Conservation (phyloP, 2,888 invertebrate genomes). For the Furcula furcula region DNA sequence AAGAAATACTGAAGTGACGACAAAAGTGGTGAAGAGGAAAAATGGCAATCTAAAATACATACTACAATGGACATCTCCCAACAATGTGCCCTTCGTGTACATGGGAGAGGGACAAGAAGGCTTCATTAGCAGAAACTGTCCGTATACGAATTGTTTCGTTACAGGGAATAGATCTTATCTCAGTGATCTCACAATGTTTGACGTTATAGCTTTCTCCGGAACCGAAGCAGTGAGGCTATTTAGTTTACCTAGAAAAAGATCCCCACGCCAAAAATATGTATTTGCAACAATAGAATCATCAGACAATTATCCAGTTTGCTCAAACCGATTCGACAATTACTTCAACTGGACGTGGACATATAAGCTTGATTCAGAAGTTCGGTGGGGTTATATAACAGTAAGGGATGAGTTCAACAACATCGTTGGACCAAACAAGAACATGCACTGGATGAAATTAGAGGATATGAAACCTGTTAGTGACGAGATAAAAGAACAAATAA, state of each 20-base stretch:
- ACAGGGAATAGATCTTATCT: slow-evolving; percentile 16
- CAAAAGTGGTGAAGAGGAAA: slow-evolving; percentile 1
- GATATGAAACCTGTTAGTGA: slow-evolving; percentile 43
- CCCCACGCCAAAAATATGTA: slow-evolving; percentile 49
- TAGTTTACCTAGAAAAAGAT: slow-evolving; percentile 33
- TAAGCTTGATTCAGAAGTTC: slow-evolving; percentile 50
- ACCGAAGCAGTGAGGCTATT: slow-evolving; percentile 8
- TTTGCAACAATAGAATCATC: slow-evolving; percentile 56
- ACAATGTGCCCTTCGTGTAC: slow-evolving; percentile 45
- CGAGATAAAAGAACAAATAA: slow-evolving; percentile 27
- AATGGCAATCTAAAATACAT: slow-evolving; percentile 41
- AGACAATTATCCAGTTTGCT: slow-evolving; percentile 43
- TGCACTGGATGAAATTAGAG: slow-evolving; percentile 42
- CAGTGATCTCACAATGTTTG: slow-evolving; percentile 26
- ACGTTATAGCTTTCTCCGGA: slow-evolving; percentile 30
- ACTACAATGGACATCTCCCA: slow-evolving; percentile 49
- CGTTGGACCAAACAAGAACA: slow-evolving; percentile 43
- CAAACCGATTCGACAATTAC: slow-evolving; percentile 35
- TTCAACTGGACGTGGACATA: slow-evolving; percentile 68
- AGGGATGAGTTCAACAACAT: slow-evolving; percentile 32
- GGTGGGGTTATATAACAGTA: slow-evolving; percentile 45
- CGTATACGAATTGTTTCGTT: slow-evolving; percentile 15
- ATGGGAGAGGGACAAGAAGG: slow-evolving; percentile 46
- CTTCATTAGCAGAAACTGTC: slow-evolving; percentile 47
- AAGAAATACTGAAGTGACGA: slow-evolving; percentile 6